Percentiles rank a stretch among this genome's conserved stretches.
Conservation (phyloP, 1,140 invertebrate genomes). For the Bombyx mori region DNA sequence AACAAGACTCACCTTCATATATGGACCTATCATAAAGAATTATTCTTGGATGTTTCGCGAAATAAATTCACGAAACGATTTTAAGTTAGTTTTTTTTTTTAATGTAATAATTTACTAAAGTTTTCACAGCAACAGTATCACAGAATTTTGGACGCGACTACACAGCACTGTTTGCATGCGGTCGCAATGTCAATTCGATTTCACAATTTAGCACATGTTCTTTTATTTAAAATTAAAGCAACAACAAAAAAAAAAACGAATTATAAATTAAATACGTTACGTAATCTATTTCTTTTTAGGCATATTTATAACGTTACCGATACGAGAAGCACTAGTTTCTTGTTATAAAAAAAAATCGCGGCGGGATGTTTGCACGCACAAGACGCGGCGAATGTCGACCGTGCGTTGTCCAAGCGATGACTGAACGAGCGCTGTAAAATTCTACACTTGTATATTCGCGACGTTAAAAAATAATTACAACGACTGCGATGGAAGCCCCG, state of each 20-base stretch:
- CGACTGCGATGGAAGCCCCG: constrained; percentile 56
- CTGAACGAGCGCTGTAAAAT: constrained; percentile 53
- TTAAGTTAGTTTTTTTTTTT: not conserved
- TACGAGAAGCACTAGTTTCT: constrained; percentile 24
- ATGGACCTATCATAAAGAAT: constrained; percentile 69
- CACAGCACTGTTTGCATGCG: constrained; percentile 36
- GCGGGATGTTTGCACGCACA: constrained; percentile 48
- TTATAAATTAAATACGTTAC: constrained; percentile 10
- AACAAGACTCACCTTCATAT: constrained; percentile 63
- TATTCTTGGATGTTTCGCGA: constrained; percentile 55
- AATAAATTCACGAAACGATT: constrained; percentile 55
- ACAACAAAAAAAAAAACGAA: constrained; percentile 12
- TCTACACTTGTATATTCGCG: constrained; percentile 59
- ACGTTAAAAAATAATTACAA: constrained; percentile 64
- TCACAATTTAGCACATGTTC: constrained; percentile 49
- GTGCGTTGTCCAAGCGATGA: constrained; percentile 53
- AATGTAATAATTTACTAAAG: constrained; percentile 16
- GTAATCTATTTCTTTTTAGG: constrained; percentile 58
- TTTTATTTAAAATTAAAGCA: constrained; percentile 10
- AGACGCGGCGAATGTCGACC: constrained; percentile 39
- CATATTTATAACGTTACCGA: constrained; percentile 39
- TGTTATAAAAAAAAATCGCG: constrained; percentile 35
- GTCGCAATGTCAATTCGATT: constrained; percentile 40
- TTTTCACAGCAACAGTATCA: constrained; percentile 60
- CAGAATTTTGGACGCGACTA: constrained; percentile 47